Base-by-base conservation (phyloP, 2,113 vertebrate species). In the Misgurnus mizolepis region DNA sequence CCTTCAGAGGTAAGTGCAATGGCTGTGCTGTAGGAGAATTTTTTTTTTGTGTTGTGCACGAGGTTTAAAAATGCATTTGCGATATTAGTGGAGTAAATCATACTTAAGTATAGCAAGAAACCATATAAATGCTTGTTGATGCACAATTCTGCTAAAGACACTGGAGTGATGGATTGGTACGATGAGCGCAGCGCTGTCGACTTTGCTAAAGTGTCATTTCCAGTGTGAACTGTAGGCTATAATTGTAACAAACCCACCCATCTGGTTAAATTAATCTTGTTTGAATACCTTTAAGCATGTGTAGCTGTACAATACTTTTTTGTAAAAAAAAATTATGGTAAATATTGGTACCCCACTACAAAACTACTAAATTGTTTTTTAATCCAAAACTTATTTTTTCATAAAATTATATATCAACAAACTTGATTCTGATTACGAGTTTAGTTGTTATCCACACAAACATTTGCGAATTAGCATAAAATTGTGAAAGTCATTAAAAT, bases 1-100 rank as follows among this genome's bases (percentile, higher is more conserved):
- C 66, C 58, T 88, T 45, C 89, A 90, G 83, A 93, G 91, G 93
- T 93, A 92, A 86, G 34, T 6, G 18, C 27, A 34, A 34, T 40
- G 17, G 68, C 11, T 47, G 68, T 43, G 34, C 7, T 47, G 10
- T 5, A 34, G 62, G 6, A 49, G 40, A 34, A 2, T 34, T 4
- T 2, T 10, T 10, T 72, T 67, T 8, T 47, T 12, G 4, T 58
- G 55, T 7, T 58, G 49, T 12, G 49, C 49, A 12, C 9, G 22
- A 71, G 4, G 15, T 61, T 0, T 75, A 39, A 17, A 75, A 64
- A 75, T 75, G 12, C 9, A 5, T 49, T n/a, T 6, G 7, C 12
- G 0, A 43, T 55, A 39, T 71, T 4, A 34, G 34, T 22, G 22
- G 69, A 17, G 11, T n/a, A 74, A 60, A 22, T 45, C 39, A 60